Percentiles rank a stretch among this genome's conserved stretches.
These are phyloP conservation scores for Polylopha cassiicola DNA, from an alignment of 2,888 invertebrate species.

Conservation along the genomic window DNA sequence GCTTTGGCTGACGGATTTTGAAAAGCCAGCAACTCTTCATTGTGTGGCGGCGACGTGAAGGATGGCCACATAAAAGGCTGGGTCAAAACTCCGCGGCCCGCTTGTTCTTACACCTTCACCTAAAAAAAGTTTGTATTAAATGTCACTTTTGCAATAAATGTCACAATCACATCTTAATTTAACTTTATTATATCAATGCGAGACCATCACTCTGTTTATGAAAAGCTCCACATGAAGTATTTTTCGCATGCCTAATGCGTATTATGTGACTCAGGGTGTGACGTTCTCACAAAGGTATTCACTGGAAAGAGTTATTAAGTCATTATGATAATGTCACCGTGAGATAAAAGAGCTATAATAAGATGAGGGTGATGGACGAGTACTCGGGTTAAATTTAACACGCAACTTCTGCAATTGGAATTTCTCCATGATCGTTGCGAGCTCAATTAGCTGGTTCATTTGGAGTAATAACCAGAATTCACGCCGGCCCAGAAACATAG, in stretches of 20 bases:
- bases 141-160: conserved; percentile 38
- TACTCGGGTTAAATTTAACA: conserved; percentile 44
- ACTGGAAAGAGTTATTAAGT: conserved; percentile 62
- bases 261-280: conserved; percentile 57
- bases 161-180: conserved; percentile 27
- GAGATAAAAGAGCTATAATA: conserved; percentile 45
- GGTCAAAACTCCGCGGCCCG: conserved; percentile 40
- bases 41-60: conserved; percentile 38
- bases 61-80: conserved; percentile 38
- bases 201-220: conserved; percentile 21
- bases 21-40: conserved; percentile 34
- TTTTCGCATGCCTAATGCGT: conserved; percentile 42
- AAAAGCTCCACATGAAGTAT: conserved; percentile 48
- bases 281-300: conserved; percentile 66
- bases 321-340: conserved; percentile 63
- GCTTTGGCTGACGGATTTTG: conserved; percentile 37
- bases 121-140: conserved; percentile 34
- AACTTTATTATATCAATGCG: conserved; percentile 2
- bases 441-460: conserved; percentile 56
- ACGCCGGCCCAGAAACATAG: conserved; percentile 68
- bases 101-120: conserved; percentile 43
- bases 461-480: conserved; percentile 52
- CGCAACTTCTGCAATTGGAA: conserved; percentile 45
- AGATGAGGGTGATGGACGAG: conserved; percentile 28
- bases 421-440: conserved; percentile 36